These are phyloP conservation scores for Simalia tracyae DNA, from an alignment of 2,797 vertebrate species.

Conservation along the genomic window DNA sequence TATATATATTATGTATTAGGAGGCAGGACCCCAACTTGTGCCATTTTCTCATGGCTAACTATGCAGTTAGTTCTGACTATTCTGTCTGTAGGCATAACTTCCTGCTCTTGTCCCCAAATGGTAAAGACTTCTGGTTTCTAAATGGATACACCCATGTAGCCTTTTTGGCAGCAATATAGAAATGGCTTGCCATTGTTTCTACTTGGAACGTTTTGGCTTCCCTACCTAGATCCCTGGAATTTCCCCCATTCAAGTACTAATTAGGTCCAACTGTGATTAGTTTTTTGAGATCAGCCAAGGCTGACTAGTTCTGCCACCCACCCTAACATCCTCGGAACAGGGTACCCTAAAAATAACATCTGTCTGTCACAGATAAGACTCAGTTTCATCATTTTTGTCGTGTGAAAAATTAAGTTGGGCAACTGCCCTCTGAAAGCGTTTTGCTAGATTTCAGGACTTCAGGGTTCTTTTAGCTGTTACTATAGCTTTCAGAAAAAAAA, in stretches of 20 bases:
- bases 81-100: not conserved
- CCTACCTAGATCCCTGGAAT: not conserved
- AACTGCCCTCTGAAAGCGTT: not conserved
- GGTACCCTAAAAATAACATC: not conserved
- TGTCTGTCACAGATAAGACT: not conserved
- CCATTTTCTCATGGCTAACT: not conserved
- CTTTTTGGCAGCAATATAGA: not conserved
- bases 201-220: not conserved
- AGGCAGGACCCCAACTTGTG: not conserved
- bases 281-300: not conserved
- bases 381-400: not conserved
- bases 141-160: not conserved
- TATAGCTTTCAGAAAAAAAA: slow-evolving; percentile 35
- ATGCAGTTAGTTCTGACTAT: not conserved
- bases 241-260: not conserved
- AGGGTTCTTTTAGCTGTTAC: slow-evolving; percentile 14
- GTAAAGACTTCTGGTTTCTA: not conserved
- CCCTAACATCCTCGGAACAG: not conserved
- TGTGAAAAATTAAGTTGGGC: not conserved
- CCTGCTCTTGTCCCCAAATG: not conserved
- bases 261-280: not conserved
- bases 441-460: not conserved
- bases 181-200: not conserved
- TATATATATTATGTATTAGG: not conserved
- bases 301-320: not conserved